Evolutionary conservation across 1,140 invertebrate species (phyloP).

Genomic region (Scaptomyza hsui): DNA sequence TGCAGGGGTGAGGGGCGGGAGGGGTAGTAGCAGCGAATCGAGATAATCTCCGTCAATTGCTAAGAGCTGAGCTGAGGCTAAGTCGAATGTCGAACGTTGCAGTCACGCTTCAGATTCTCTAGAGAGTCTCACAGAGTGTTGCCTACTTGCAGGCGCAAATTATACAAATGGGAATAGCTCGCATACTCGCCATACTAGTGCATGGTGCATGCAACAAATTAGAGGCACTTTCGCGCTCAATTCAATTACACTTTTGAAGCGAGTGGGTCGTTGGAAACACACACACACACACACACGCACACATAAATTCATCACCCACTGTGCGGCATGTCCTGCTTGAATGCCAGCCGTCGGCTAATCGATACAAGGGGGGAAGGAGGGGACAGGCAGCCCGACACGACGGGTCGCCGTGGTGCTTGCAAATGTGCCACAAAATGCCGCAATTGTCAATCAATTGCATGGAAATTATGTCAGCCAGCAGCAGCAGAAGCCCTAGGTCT

Average conservation of each 20-base stretch:
- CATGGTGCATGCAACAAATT: slow-evolving; percentile 38
- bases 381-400: no score
- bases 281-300: no score
- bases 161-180: slow-evolving; percentile 49
- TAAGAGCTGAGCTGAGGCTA: neutral
- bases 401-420: slow-evolving; percentile 62
- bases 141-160: slow-evolving; percentile 55
- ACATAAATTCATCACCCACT: slow-evolving; percentile 8
- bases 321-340: neutral
- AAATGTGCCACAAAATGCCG: slow-evolving; percentile 78
- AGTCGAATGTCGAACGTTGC: neutral
- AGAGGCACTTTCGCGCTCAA: slow-evolving; percentile 13
- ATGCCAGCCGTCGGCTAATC: slow-evolving; percentile 67
- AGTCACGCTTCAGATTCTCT: slow-evolving; percentile 3
- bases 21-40: slow-evolving; percentile 25
- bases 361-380: no score
- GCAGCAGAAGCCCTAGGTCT: neutral
- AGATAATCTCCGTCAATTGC: slow-evolving; percentile 67
- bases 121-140: slow-evolving; percentile 13
- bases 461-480: slow-evolving; percentile 70
- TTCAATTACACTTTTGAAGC: slow-evolving; percentile 57
- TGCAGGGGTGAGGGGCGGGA: no score
- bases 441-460: slow-evolving; percentile 82
- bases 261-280: no score
- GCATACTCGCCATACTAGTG: neutral